A percentile compares a stretch with the other conserved stretches of the same genome.
Evolutionary conservation across 1,140 invertebrate genomes (phyloP).

Genomic region (Apis dorsata): DNA sequence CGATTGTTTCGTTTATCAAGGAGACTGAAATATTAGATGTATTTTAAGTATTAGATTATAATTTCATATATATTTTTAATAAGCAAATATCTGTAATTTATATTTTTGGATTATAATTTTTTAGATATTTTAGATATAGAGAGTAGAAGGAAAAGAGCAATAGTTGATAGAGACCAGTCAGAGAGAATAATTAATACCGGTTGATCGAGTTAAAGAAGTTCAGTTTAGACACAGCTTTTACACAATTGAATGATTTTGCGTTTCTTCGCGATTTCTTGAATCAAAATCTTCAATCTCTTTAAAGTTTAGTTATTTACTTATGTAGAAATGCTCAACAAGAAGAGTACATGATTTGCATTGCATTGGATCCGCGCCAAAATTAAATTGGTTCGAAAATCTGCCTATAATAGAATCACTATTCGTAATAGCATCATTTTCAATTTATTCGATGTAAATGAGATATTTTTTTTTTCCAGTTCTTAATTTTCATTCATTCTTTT

Average conservation of each 20-base stretch:
- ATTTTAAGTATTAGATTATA: too few relatives aligned
- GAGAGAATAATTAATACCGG: conserved; percentile 19
- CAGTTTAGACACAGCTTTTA: neutral
- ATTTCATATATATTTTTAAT: too few relatives aligned
- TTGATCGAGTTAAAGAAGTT: conserved; percentile 34
- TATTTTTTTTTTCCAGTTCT: neutral
- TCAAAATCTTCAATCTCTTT: neutral
- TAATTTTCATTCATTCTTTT: neutral
- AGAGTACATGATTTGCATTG: neutral
- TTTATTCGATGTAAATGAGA: neutral
- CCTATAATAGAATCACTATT: neutral
- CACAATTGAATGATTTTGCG: neutral
- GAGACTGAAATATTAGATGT: too few relatives aligned
- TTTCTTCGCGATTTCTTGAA: neutral
- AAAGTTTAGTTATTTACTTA: neutral
- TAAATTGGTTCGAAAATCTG: neutral
- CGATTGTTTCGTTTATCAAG: too few relatives aligned
- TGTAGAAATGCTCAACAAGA: neutral
- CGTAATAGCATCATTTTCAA: neutral
- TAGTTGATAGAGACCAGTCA: neutral
- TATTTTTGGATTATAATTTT: too few relatives aligned
- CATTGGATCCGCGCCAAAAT: neutral
- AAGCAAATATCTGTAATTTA: too few relatives aligned
- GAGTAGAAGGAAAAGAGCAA: neutral
- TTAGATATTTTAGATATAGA: neutral